Conservation (phyloP, 2,113 vertebrate species). For the Phrynocephalus versicolor region DNA sequence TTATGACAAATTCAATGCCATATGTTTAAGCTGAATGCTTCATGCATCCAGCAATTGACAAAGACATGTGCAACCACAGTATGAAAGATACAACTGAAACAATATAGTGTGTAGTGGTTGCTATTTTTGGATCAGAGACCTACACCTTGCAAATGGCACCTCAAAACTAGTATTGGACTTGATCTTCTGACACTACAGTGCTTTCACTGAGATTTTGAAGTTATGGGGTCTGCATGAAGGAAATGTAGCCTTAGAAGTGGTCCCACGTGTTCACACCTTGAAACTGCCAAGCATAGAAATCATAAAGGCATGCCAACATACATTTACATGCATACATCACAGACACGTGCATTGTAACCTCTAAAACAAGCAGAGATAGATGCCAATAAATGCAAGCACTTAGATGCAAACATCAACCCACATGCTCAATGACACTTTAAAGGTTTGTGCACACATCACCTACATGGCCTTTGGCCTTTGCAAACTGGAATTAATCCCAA, state of each 20-base stretch:
- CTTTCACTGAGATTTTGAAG: not conserved
- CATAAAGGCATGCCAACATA: conserved; percentile 22
- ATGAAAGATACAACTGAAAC: not conserved
- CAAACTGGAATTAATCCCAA: not conserved
- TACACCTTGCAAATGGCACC: conserved; percentile 1
- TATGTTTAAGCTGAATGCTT: not conserved
- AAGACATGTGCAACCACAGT: not conserved
- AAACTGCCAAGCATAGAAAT: not conserved
- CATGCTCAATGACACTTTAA: conserved; percentile 23
- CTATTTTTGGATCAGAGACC: not conserved
- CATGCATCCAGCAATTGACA: not conserved
- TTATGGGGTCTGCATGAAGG: not conserved
- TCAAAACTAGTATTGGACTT: not conserved
- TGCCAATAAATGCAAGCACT: conserved; percentile 13
- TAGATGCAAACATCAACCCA: conserved; percentile 4
- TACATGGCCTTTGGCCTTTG: conserved; percentile 5
- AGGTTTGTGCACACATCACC: conserved; percentile 17
- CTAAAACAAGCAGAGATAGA: conserved; percentile 28
- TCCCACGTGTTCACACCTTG: not conserved
- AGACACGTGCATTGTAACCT: conserved; percentile 6
- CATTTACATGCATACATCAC: not conserved
- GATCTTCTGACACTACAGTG: rapidly evolving
- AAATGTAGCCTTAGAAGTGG: not conserved
- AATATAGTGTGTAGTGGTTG: rapidly evolving
- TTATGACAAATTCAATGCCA: not conserved